These are phyloP conservation scores for Salvelinus alpinus DNA, from an alignment of 2,113 vertebrate species.

Conservation along the genomic window DNA sequence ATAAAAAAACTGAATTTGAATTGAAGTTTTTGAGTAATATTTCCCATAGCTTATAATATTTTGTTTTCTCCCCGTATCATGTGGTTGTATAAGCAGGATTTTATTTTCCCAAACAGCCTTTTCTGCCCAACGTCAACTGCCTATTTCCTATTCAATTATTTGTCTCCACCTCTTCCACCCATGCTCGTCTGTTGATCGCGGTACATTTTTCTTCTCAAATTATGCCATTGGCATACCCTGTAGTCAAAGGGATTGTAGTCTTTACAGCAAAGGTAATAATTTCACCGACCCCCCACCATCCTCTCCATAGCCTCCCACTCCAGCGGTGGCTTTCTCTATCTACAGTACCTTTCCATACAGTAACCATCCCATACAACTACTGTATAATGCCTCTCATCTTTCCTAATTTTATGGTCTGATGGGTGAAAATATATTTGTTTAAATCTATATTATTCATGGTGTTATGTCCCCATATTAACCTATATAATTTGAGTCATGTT, in stretches of 20 bases:
- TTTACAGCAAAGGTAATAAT: conserved; percentile 25
- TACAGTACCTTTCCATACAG: neutral
- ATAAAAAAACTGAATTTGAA: neutral
- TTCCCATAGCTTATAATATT: neutral
- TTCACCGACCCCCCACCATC: conserved; percentile 3
- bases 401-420: neutral
- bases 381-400: neutral
- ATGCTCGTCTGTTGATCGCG: neutral
- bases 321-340: neutral
- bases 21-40: no score
- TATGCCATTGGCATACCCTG: conserved; percentile 7
- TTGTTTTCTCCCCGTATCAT: neutral
- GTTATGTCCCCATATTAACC: neutral
- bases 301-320: neutral
- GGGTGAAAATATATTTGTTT: neutral
- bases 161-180: neutral
- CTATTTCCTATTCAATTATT: neutral
- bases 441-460: neutral
- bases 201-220: neutral
- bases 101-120: neutral
- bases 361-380: neutral
- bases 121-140: neutral
- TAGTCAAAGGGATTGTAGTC: conserved; percentile 25
- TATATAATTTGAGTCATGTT: neutral
- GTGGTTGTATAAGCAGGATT: neutral